Base-by-base conservation (phyloP, 2,888 invertebrate genomes). In the Fabriciana adippe region DNA sequence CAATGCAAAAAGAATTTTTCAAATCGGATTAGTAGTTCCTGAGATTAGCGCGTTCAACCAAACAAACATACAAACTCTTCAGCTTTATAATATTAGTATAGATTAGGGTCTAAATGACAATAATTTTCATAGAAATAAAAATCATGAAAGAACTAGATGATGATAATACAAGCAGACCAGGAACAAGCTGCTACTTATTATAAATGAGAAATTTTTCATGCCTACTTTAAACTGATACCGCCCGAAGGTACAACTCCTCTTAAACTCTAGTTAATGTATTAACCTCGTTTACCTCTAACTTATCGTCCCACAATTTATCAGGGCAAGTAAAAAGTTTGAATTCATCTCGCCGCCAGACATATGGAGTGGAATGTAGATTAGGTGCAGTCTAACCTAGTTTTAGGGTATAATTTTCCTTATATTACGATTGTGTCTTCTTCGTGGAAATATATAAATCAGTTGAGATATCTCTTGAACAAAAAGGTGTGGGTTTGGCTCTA, bases 251-350 rank as follows among this genome's bases (percentile, higher is more conserved):
- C 80, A 78, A 45, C 45, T 67, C 80, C 76, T 84, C 79, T 86
- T 85, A 86, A 89, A 86, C 88, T 86, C 82, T 72, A 85, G 85
- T 86, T 87, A 89, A 90, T 86, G 88, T 89, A 88, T 90, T 86
- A 89, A 86, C 86, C 89, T 88, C 87, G 86, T 87, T 89, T 85
- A 86, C 79, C 76, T 72, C 75, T 82, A 86, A 90, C 81, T 90
- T 91, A 90, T 90, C 89, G 85, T 83, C 75, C 78, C 76, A 84
- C 88, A 85, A 90, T 90, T 90, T 89, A 88, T 89, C 84, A 75
- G 73, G 66, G 53, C 68, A 62, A 66, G 71, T 41, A 83, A 88
- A 90, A 89, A 88, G 86, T 89, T 90, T 86, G 87, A 85, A 85
- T 82, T 82, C 82, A 74, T 81, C 77, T 76, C 76, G 81, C 79